Evolutionary conservation across 1,140 invertebrate genomes (phyloP).

Genomic region (Magallana gigas): DNA sequence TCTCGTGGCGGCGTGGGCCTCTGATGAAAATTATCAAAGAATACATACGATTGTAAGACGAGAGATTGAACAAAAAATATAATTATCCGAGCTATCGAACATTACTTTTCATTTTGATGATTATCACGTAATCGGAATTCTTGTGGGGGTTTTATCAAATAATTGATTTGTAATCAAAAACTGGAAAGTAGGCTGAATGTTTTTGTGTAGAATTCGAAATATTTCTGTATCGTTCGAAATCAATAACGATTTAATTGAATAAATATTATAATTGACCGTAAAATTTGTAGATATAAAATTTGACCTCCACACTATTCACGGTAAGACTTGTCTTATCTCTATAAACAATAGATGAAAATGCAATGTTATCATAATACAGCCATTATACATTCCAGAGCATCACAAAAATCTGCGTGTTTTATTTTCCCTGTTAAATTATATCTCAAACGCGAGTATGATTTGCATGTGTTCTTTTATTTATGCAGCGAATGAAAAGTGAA

Average conservation of each 20-base stretch:
- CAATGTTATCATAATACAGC: not conserved
- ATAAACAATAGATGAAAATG: not conserved
- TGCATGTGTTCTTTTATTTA: not conserved
- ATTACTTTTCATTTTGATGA: no score
- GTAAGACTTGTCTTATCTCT: not conserved
- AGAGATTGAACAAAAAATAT: not conserved
- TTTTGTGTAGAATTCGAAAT: not conserved
- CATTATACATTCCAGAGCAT: not conserved
- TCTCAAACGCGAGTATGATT: not conserved
- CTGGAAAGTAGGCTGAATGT: not conserved
- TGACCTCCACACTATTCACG: not conserved
- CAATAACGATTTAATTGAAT: not conserved
- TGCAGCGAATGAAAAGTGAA: not conserved
- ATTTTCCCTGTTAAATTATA: slow-evolving; percentile 11
- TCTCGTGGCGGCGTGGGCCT: not conserved
- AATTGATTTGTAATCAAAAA: not conserved
- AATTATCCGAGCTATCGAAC: no score
- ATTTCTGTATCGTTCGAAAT: no score
- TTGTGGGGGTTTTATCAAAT: slow-evolving; percentile 9
- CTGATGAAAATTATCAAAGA: not conserved
- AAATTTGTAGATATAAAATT: not conserved
- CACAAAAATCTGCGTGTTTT: not conserved
- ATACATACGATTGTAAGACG: not conserved
- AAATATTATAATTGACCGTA: not conserved
- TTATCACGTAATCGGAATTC: not conserved